Conservation (phyloP, 1,140 invertebrate species). For the Sitobion miscanthi region DNA sequence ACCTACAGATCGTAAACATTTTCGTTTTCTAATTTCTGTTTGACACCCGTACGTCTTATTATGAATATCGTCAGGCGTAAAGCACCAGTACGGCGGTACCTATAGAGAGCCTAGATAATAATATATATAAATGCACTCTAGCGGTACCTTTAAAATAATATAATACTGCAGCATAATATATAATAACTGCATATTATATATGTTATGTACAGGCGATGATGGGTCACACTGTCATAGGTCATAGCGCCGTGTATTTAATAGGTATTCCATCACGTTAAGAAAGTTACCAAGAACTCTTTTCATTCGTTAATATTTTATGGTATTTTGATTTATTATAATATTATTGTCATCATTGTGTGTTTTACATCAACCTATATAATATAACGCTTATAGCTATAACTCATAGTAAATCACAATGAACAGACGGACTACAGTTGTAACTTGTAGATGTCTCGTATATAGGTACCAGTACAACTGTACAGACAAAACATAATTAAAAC, state of each 20-base stretch:
- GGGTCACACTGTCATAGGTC: background rate
- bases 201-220: background rate
- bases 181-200: background rate
- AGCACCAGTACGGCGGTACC: background rate
- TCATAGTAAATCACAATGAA: background rate
- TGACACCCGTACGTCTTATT: background rate
- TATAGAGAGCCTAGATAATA: no score
- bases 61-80: background rate
- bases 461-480: background rate
- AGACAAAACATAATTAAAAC: background rate
- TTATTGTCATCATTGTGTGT: background rate
- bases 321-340: slow-evolving; percentile 27
- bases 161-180: background rate
- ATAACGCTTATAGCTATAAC: background rate
- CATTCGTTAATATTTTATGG: background rate
- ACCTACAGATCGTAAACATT: background rate
- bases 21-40: slow-evolving; percentile 16
- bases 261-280: background rate
- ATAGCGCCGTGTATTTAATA: background rate
- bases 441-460: background rate
- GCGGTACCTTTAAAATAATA: background rate
- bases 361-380: background rate
- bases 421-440: background rate
- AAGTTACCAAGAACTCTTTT: background rate
- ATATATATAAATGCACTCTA: no score